Evolutionary conservation across 2,113 vertebrate genomes (phyloP).

Genomic region (Anhinga anhinga): DNA sequence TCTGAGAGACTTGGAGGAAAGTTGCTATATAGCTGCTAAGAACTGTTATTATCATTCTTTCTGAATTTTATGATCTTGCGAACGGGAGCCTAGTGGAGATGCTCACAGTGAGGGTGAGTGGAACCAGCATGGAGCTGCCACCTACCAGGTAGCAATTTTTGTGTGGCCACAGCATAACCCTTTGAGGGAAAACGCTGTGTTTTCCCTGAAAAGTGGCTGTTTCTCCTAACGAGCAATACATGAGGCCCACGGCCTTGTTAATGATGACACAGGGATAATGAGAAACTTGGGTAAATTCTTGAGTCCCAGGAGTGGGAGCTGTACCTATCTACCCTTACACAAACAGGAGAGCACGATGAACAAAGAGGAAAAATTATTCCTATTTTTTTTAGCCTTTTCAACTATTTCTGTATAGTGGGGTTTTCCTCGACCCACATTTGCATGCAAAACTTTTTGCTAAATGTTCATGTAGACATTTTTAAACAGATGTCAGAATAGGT

Average conservation of each 20-base stretch:
- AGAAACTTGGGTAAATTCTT: background rate
- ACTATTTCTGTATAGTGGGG: background rate
- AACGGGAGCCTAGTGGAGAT: background rate
- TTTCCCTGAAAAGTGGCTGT: background rate
- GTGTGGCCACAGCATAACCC: background rate
- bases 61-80: background rate
- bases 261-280: background rate
- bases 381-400: background rate
- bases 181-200: background rate
- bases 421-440: background rate
- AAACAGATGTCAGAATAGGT: background rate
- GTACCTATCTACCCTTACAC: no score
- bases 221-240: background rate
- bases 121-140: background rate
- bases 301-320: background rate
- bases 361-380: background rate
- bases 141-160: fast-evolving
- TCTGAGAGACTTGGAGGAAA: background rate
- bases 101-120: background rate
- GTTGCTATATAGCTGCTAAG: background rate
- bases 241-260: background rate
- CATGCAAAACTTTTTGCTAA: background rate
- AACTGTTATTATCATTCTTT: background rate
- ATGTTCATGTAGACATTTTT: background rate
- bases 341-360: background rate